Evolutionary conservation across 2,888 invertebrate species (phyloP).

Genomic region (Mongoloraphidia duomilia): DNA sequence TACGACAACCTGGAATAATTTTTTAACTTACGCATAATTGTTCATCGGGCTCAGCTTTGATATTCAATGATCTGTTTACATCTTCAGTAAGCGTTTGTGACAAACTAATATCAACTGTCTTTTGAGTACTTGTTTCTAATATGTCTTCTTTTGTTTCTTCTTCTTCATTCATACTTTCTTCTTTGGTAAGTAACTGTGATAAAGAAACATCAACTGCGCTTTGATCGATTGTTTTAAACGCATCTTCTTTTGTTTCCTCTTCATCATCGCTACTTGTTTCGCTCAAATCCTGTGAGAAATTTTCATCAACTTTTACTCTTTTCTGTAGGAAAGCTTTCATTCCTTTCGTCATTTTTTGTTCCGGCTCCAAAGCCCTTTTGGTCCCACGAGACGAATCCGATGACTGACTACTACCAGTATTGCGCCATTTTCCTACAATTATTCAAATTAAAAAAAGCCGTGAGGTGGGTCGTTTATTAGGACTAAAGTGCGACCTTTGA

Average conservation of each 20-base stretch:
- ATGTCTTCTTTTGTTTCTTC: slow-evolving; percentile 4
- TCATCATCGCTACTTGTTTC: slow-evolving; percentile 7
- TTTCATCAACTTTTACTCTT: slow-evolving; percentile 8
- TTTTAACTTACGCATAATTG: too few species aligned
- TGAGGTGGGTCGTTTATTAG: too few species aligned
- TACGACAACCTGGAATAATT: too few species aligned
- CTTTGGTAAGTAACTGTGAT: background rate
- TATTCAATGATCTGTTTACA: background rate
- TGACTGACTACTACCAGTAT: too few species aligned
- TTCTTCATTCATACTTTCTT: background rate
- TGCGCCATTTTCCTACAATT: too few species aligned
- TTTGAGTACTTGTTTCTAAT: background rate
- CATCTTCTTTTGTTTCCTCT: slow-evolving; percentile 6
- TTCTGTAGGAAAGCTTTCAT: slow-evolving; percentile 7
- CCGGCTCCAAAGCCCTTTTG: slow-evolving; percentile 6
- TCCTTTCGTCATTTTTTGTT: slow-evolving; percentile 6
- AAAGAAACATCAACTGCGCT: background rate
- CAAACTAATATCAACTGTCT: background rate
- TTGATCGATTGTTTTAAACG: background rate
- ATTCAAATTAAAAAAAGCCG: too few species aligned
- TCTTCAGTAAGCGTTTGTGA: background rate
- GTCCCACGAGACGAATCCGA: slow-evolving; percentile 9
- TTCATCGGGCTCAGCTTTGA: too few species aligned
- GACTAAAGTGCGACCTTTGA: too few species aligned
- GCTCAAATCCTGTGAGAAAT: slow-evolving; percentile 7